Percentiles rank a stretch among this genome's conserved stretches.
phyloP scores from a whole-genome alignment of 2,888 invertebrate genomes.

The Philereme transversata region DNA sequence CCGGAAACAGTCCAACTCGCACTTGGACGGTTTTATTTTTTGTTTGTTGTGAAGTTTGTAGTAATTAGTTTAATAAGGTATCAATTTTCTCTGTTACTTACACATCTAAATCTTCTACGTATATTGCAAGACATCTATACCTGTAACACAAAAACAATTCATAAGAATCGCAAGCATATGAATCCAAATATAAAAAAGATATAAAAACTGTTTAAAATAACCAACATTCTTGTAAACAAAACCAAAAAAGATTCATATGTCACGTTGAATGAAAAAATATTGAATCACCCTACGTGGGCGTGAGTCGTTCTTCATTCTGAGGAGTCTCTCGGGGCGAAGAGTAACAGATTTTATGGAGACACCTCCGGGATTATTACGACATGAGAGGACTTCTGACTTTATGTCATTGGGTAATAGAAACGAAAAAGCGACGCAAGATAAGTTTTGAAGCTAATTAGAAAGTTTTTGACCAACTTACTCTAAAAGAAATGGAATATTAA shows the following conservation, averaged over 20 bases:
- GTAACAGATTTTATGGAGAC: conserved; percentile 55
- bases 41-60: too few species aligned
- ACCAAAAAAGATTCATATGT: conserved; percentile 1
- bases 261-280: conserved; percentile 10
- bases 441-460: conserved; percentile 5
- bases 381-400: conserved; percentile 14
- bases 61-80: too few species aligned
- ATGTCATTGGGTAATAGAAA: conserved; percentile 14
- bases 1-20: too few species aligned
- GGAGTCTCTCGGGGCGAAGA: conserved; percentile 43
- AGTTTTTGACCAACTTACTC: not conserved
- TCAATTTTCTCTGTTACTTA: not conserved
- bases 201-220: not conserved
- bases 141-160: conserved; percentile 9
- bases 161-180: too few species aligned
- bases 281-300: conserved; percentile 44
- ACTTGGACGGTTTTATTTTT: too few species aligned
- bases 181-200: too few species aligned
- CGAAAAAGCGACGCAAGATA: not conserved
- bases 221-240: conserved; percentile 8
- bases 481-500: not conserved
- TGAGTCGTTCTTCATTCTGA: conserved; percentile 48
- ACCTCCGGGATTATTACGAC: conserved; percentile 40
- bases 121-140: not conserved
- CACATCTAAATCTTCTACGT: not conserved